A percentile compares a stretch with the other conserved stretches of the same genome.
Conservation (phyloP, 2,797 vertebrate species). For the Rhodeus uyekii region DNA sequence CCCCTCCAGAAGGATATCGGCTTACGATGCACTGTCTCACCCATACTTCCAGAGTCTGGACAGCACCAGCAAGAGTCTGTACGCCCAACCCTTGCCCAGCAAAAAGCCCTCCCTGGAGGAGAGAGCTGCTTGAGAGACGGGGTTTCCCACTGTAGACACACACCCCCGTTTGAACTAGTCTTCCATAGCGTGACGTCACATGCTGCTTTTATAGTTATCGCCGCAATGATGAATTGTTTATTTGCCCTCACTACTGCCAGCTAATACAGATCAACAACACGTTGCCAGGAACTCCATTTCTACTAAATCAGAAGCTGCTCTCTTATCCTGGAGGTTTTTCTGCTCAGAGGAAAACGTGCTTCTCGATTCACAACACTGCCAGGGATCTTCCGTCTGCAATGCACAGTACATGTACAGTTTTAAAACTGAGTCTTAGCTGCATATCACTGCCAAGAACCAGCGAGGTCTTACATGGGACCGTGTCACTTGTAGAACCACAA, state of each 20-base stretch:
- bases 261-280: constrained; percentile 11
- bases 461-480: constrained; percentile 17
- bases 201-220: constrained; percentile 75
- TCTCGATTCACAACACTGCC: constrained; percentile 34
- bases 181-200: constrained; percentile 69
- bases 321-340: constrained; percentile 58
- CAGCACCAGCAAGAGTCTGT: constrained; percentile 86
- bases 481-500: not conserved
- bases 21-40: constrained; percentile 91
- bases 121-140: constrained; percentile 81
- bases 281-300: constrained; percentile 71
- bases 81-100: constrained; percentile 83
- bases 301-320: constrained; percentile 81
- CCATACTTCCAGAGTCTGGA: constrained; percentile 94
- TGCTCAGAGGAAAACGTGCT: constrained; percentile 60
- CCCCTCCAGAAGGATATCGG: constrained; percentile 94
- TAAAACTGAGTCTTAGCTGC: constrained; percentile 17
- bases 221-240: constrained; percentile 17
- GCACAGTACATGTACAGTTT: not conserved
- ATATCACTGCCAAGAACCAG: constrained; percentile 48
- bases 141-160: too few relatives aligned
- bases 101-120: constrained; percentile 89
- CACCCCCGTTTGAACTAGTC: too few relatives aligned
- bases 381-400: constrained; percentile 24
- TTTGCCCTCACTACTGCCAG: constrained; percentile 49